A percentile compares a stretch with the other conserved stretches of the same genome.
These are phyloP conservation scores for Brachirus orientalis DNA, from an alignment of 2,113 vertebrate genomes.

Conservation along the genomic window DNA sequence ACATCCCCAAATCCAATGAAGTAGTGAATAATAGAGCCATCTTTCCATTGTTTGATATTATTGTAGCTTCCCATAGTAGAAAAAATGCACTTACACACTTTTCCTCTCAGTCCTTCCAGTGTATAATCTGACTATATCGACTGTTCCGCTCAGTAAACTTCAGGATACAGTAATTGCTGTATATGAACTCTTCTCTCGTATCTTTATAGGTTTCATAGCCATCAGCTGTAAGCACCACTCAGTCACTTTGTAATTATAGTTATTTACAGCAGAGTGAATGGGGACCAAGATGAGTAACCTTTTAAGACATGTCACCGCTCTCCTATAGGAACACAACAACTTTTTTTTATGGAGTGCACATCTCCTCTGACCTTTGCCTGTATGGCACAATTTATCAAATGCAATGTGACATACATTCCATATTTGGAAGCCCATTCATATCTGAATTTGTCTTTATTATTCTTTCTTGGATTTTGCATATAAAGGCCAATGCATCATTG, in stretches of 20 bases:
- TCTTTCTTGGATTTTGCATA: background rate
- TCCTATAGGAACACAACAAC: constrained; percentile 34
- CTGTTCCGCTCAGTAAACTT: constrained; percentile 22
- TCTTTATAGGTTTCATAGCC: background rate
- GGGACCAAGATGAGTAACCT: background rate
- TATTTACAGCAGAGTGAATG: constrained; percentile 39
- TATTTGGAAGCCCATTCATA: constrained; percentile 1
- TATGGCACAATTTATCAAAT: constrained; percentile 44
- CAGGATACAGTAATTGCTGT: background rate
- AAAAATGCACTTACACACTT: constrained; percentile 1
- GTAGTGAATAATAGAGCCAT: constrained; percentile 46
- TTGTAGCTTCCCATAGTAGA: constrained; percentile 20
- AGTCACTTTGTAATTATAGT: constrained; percentile 46
- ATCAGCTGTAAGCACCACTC: constrained; percentile 25
- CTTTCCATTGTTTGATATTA: constrained; percentile 47
- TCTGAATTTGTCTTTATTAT: background rate
- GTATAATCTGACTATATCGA: constrained; percentile 7
- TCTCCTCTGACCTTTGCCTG: constrained; percentile 56
- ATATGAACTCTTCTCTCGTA: background rate
- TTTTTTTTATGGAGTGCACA: constrained; percentile 37
- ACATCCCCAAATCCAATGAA: too few relatives aligned
- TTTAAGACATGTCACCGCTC: constrained; percentile 9
- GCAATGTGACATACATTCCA: constrained; percentile 31
- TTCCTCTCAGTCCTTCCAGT: constrained; percentile 7
- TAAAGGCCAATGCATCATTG: constrained; percentile 37